Percentiles rank a stretch among this genome's conserved stretches.
Evolutionary conservation across 2,113 vertebrate species (phyloP).

Genomic region (Oreochromis aureus): DNA sequence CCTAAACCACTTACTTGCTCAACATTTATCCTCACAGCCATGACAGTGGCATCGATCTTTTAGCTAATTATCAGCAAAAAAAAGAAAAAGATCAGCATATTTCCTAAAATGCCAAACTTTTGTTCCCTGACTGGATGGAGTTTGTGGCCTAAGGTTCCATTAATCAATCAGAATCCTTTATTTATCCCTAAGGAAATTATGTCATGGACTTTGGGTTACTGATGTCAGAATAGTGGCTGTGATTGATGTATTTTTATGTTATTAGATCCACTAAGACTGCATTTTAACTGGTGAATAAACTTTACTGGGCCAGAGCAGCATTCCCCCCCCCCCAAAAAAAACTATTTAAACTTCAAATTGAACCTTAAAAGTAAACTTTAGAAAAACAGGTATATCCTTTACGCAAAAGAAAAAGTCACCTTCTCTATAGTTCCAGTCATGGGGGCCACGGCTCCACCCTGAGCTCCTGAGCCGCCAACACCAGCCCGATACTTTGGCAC

Average conservation of each 20-base stretch:
- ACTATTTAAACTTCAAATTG: background rate
- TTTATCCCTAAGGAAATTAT: background rate
- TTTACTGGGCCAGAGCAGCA: background rate
- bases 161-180: background rate
- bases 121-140: background rate
- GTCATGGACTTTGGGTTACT: background rate
- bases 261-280: background rate
- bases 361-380: background rate
- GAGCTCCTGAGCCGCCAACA: conserved; percentile 67
- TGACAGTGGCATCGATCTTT: background rate
- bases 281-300: background rate
- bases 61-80: background rate
- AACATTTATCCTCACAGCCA: background rate
- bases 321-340: background rate
- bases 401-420: conserved; percentile 63
- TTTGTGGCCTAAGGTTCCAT: background rate
- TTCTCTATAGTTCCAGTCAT: conserved; percentile 98
- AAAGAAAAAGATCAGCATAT: background rate
- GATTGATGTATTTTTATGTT: background rate
- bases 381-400: background rate
- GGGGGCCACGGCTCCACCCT: conserved; percentile 81
- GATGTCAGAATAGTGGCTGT: background rate
- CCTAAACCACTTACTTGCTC: background rate
- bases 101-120: background rate
- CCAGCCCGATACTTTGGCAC: conserved; percentile 83